These are phyloP conservation scores for Diphyllodes magnificus DNA, from an alignment of 2,113 vertebrate species.

Conservation along the genomic window DNA sequence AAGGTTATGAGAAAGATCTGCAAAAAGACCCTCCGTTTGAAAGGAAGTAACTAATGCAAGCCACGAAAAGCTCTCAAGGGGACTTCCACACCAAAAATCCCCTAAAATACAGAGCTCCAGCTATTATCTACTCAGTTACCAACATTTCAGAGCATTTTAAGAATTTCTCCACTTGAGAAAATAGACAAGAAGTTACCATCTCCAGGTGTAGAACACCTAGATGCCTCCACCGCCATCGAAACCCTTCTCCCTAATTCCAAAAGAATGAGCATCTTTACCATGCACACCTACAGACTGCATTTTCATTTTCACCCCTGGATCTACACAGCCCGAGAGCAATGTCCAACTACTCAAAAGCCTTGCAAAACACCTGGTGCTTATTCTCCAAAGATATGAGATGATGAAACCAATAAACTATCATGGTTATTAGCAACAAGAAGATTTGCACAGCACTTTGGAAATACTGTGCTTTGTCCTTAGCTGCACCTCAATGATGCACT, in stretches of 20 bases:
- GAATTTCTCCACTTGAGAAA: neutral
- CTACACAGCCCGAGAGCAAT: neutral
- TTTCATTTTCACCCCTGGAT: neutral
- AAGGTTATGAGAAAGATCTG: neutral
- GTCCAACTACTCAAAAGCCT: neutral
- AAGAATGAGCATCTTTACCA: rapidly evolving
- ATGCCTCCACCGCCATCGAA: neutral
- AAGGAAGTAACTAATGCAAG: neutral
- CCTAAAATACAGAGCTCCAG: neutral
- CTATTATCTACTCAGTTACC: neutral
- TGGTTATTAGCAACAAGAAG: neutral
- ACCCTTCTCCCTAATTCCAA: neutral
- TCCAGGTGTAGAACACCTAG: neutral
- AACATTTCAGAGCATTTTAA: neutral
- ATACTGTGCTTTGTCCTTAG: neutral
- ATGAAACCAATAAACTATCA: neutral
- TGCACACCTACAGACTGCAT: rapidly evolving
- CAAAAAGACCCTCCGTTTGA: neutral
- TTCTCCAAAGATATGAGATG: neutral
- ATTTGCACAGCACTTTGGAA: neutral
- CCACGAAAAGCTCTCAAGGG: neutral
- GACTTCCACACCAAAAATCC: neutral
- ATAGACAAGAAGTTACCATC: neutral
- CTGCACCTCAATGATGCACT: neutral
- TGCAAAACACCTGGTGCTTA: neutral